Evolutionary conservation across 1,140 invertebrate species (phyloP).

Genomic region (Drosophila azteca): DNA sequence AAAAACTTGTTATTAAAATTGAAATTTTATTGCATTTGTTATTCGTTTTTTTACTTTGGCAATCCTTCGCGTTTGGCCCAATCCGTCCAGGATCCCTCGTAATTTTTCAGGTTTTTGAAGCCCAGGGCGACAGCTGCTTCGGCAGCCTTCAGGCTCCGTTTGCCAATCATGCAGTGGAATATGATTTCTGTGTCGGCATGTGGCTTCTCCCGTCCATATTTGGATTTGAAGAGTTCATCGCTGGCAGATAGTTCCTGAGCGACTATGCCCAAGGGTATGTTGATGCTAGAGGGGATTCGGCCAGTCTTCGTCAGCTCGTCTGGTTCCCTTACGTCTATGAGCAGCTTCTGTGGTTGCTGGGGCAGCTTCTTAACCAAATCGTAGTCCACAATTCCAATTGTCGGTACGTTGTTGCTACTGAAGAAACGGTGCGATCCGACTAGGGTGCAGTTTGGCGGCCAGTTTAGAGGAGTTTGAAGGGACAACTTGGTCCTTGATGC

Average conservation of each 20-base stretch:
- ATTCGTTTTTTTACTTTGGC: conserved; percentile 67
- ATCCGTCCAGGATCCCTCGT: conserved; percentile 83
- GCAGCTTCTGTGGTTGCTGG: conserved; percentile 83
- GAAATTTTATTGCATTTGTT: not conserved
- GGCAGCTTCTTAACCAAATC: conserved; percentile 84
- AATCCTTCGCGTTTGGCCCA: conserved; percentile 85
- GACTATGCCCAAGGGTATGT: conserved; percentile 87
- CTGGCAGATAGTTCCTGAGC: conserved; percentile 62
- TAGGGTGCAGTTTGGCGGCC: not conserved
- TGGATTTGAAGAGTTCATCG: conserved; percentile 83
- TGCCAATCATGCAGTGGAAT: conserved; percentile 87
- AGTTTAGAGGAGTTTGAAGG: not conserved
- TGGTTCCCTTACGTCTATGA: conserved; percentile 89
- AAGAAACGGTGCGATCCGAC: conserved; percentile 12
- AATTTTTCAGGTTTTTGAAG: conserved; percentile 84
- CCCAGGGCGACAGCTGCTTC: conserved; percentile 85
- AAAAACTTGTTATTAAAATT: not conserved
- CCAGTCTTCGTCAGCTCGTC: conserved; percentile 87
- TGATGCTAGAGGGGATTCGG: conserved; percentile 88
- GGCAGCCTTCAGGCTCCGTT: conserved; percentile 86
- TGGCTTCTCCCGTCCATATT: conserved; percentile 85
- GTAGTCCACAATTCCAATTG: conserved; percentile 83
- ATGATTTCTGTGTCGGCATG: conserved; percentile 85
- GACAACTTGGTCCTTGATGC: not conserved
- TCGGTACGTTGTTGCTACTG: conserved; percentile 18